Conservation (phyloP, 2,797 vertebrate genomes). For the Danio aesculapii region DNA sequence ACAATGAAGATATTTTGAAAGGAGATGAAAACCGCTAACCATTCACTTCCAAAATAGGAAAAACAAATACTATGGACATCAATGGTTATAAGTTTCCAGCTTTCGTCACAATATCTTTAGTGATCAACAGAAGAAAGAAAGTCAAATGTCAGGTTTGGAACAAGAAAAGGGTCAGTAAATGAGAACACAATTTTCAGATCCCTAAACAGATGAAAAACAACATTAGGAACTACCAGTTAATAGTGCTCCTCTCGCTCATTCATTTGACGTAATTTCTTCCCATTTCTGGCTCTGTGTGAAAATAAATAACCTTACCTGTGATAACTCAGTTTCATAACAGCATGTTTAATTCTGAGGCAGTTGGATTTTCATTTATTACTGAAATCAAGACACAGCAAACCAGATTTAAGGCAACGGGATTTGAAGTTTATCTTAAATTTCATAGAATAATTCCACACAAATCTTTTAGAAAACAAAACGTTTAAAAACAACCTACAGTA, state of each 20-base stretch:
- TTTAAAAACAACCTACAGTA: conserved; percentile 35
- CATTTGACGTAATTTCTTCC: neutral
- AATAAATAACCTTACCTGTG: neutral
- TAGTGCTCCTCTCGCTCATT: neutral
- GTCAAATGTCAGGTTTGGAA: no score
- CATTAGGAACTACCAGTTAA: neutral
- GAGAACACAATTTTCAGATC: no score
- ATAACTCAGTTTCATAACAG: neutral
- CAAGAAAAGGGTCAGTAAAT: no score
- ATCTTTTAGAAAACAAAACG: conserved; percentile 32
- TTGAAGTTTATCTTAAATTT: conserved; percentile 20
- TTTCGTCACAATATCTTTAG: no score
- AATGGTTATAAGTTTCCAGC: no score
- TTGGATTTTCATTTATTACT: neutral
- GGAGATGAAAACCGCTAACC: no score
- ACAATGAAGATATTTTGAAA: no score
- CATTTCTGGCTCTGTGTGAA: neutral
- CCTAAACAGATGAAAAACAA: neutral
- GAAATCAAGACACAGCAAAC: conserved; percentile 10
- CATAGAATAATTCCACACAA: conserved; percentile 37
- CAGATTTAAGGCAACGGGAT: conserved; percentile 40
- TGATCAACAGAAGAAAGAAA: no score
- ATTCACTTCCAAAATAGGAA: no score
- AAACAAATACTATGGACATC: no score
- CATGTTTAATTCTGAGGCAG: neutral